A percentile compares a stretch with the other conserved stretches of the same genome.
phyloP scores from a whole-genome alignment of 2,113 vertebrate species.

The Cygnus atratus region DNA sequence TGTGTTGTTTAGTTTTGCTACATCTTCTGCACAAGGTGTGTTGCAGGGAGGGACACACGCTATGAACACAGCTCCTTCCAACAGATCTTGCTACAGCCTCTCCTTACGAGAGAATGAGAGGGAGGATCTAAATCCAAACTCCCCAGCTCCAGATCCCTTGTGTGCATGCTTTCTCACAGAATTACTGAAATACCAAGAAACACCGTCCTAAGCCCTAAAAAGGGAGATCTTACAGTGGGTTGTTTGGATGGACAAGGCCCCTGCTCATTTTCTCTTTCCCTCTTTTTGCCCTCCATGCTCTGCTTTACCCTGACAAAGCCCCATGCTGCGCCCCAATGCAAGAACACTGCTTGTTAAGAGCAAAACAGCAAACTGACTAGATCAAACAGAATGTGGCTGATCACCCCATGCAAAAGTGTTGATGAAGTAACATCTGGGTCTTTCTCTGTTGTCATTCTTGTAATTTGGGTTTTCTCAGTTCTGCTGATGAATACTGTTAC shows the following conservation, averaged over 20 bases:
- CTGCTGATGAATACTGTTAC: not conserved
- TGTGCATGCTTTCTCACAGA: not conserved
- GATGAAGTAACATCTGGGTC: conserved; percentile 22
- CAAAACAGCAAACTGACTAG: not conserved
- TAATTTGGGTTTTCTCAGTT: not conserved
- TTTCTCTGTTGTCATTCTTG: conserved; percentile 18
- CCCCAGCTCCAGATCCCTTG: not conserved
- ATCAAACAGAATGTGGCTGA: not conserved
- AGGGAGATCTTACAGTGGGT: not conserved
- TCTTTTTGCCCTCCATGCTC: not conserved
- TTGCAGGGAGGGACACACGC: not conserved
- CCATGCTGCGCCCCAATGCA: rapidly evolving
- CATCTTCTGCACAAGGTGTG: not conserved
- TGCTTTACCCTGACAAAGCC: not conserved
- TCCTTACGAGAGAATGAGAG: not conserved
- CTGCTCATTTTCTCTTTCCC: not conserved
- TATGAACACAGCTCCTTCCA: rapidly evolving
- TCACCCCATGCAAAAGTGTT: not conserved
- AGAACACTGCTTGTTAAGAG: not conserved
- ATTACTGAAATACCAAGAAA: not conserved
- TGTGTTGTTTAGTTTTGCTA: rapidly evolving
- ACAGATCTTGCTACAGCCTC: not conserved
- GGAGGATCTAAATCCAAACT: not conserved
- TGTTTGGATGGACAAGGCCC: not conserved
- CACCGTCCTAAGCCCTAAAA: not conserved